Evolutionary conservation across 2,888 invertebrate species (phyloP).

Genomic region (Cephus runcator): DNA sequence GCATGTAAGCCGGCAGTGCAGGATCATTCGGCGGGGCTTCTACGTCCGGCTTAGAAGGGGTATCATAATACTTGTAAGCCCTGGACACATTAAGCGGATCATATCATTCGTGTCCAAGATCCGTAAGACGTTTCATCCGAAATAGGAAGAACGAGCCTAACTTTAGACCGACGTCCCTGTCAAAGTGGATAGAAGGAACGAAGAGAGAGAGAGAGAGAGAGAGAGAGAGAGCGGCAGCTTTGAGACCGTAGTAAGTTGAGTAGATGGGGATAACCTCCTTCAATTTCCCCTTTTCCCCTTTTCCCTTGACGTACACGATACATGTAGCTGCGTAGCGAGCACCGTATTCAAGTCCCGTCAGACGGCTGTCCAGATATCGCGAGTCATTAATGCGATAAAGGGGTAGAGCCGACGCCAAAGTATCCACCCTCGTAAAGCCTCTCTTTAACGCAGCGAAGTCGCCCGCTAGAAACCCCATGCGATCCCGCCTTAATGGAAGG

Average conservation of each 20-base stretch:
- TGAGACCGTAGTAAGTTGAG: not conserved
- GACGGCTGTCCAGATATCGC: constrained; percentile 30
- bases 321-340: too few relatives aligned
- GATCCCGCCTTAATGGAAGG: too few relatives aligned
- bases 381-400: constrained; percentile 42
- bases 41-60: constrained; percentile 49
- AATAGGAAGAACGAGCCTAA: constrained; percentile 26
- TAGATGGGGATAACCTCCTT: too few relatives aligned
- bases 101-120: constrained; percentile 54
- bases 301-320: too few relatives aligned
- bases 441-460: too few relatives aligned
- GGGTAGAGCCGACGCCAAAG: constrained; percentile 1
- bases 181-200: too few relatives aligned
- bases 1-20: constrained; percentile 51
- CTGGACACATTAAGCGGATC: constrained; percentile 60
- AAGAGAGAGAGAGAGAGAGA: too few relatives aligned
- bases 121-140: constrained; percentile 46
- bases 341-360: constrained; percentile 3
- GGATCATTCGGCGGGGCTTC: constrained; percentile 49
- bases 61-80: constrained; percentile 61
- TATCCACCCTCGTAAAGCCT: not conserved
- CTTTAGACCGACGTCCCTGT: too few relatives aligned
- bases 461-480: too few relatives aligned
- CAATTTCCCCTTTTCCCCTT: too few relatives aligned
- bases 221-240: not conserved